Conservation (phyloP, 2,797 vertebrate species). For the Manis pentadactyla region DNA sequence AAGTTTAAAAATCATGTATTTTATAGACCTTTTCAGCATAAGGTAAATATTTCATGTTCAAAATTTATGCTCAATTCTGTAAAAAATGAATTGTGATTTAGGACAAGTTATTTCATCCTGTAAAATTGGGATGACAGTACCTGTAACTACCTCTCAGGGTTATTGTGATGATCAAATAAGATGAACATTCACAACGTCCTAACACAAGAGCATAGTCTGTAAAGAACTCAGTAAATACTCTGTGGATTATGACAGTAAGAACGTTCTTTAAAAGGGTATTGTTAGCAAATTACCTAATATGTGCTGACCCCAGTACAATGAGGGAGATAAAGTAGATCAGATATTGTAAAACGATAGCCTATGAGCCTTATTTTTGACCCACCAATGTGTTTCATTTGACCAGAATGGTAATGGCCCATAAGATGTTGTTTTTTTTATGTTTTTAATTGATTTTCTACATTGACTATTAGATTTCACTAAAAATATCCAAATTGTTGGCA, state of each 20-base stretch:
- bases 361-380: not conserved
- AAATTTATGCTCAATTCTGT: not conserved
- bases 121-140: not conserved
- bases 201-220: not conserved
- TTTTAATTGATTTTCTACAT: not conserved
- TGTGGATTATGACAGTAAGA: not conserved
- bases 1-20: constrained; percentile 26
- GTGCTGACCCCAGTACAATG: not conserved
- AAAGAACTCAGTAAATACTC: not conserved
- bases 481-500: not conserved
- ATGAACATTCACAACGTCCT: not conserved
- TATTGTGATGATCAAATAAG: not conserved
- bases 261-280: not conserved
- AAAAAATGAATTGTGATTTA: not conserved
- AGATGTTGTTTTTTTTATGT: not conserved
- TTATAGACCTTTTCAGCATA: not conserved
- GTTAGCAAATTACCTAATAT: not conserved
- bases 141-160: not conserved
- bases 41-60: not conserved
- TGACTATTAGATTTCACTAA: constrained; percentile 5
- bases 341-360: not conserved
- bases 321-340: not conserved
- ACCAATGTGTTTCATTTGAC: not conserved
- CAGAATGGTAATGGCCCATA: not conserved
- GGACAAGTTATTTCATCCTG: not conserved